Evolutionary conservation across 1,140 invertebrate species (phyloP).

Genomic region (Apolygus lucorum): DNA sequence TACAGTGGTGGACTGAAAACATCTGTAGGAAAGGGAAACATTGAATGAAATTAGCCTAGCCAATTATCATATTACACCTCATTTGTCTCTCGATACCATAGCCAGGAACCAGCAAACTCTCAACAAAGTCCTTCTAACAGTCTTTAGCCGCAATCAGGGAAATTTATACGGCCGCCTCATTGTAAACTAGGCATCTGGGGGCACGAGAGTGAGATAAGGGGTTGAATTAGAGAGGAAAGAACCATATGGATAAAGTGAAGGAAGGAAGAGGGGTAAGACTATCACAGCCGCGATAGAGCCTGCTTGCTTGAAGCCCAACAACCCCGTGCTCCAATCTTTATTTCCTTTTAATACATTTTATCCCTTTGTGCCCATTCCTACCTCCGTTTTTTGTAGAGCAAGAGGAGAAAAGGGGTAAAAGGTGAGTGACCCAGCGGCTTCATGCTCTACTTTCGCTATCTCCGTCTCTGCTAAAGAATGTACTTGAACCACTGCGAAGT

Average conservation of each 20-base stretch:
- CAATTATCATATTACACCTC: too few species aligned
- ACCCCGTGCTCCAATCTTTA: neutral
- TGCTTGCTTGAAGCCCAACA: neutral
- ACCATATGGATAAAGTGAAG: neutral
- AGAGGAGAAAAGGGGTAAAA: too few species aligned
- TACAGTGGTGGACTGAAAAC: too few species aligned
- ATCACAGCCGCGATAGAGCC: slow-evolving; percentile 9
- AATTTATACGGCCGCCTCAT: slow-evolving; percentile 7
- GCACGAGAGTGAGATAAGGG: neutral
- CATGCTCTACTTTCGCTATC: too few species aligned
- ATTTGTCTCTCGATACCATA: too few species aligned
- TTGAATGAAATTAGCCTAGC: too few species aligned
- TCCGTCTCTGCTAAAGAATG: too few species aligned
- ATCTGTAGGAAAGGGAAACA: too few species aligned
- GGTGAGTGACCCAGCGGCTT: too few species aligned
- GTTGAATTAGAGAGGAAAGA: slow-evolving; percentile 10
- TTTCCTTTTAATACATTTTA: slow-evolving; percentile 17
- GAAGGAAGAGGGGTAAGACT: slow-evolving; percentile 15
- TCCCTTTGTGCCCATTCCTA: neutral
- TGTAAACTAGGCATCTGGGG: neutral
- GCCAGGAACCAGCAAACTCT: too few species aligned
- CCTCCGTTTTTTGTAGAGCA: neutral
- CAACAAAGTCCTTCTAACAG: too few species aligned
- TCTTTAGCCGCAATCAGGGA: neutral
- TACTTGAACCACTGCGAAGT: too few species aligned